These are phyloP conservation scores for Kuschelorhynchus macadamiae DNA, from an alignment of 2,888 invertebrate species.

Conservation along the genomic window DNA sequence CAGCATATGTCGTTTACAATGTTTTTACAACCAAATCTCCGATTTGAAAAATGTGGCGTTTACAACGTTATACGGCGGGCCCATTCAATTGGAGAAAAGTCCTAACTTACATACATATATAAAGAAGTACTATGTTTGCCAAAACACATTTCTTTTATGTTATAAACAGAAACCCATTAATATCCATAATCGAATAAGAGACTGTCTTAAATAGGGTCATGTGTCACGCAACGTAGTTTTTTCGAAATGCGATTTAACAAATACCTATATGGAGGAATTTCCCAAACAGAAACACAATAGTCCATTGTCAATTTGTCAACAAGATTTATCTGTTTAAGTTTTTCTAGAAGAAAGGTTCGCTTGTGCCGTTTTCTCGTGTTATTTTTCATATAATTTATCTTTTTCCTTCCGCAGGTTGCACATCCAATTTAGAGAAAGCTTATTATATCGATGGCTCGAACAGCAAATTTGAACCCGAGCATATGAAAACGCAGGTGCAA, in stretches of 20 bases:
- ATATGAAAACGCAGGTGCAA: constrained; percentile 62
- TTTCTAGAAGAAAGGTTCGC: constrained; percentile 54
- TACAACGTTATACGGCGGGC: no score
- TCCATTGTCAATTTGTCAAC: constrained; percentile 64
- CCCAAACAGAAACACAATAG: constrained; percentile 36
- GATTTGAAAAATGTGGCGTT: no score
- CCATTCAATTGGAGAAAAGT: no score
- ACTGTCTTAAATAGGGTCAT: constrained; percentile 4
- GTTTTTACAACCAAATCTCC: no score
- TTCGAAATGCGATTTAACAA: constrained; percentile 37
- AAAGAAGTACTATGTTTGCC: no score
- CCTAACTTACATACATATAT: no score
- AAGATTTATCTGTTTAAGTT: constrained; percentile 63
- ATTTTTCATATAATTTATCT: constrained; percentile 66
- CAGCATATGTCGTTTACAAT: no score
- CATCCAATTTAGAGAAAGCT: constrained; percentile 65
- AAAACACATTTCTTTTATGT: no score
- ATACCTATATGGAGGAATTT: constrained; percentile 23
- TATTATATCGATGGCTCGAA: constrained; percentile 60
- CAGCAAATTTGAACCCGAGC: constrained; percentile 59
- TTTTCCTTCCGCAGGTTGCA: constrained; percentile 63
- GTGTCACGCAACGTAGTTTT: constrained; percentile 11
- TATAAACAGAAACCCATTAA: no score
- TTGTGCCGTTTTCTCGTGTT: constrained; percentile 57
- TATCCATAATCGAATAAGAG: no score